phyloP scores from a whole-genome alignment of 2,113 vertebrate species.

The Balaenoptera acutorostrata region DNA sequence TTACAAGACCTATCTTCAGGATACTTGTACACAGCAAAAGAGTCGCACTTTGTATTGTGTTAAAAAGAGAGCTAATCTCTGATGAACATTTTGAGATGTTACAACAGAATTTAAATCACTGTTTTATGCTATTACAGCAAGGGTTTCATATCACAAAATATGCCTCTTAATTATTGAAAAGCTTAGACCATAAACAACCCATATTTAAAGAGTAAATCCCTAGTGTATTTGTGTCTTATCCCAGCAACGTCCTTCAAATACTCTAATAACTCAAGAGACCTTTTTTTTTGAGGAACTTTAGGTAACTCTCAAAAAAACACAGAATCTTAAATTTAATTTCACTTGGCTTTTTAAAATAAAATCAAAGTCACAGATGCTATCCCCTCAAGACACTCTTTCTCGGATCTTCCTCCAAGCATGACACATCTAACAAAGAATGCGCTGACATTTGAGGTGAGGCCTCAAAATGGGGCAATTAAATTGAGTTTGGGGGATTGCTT shows the following conservation, averaged over 20 bases:
- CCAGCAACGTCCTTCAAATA: constrained; percentile 21
- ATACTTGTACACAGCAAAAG: neutral
- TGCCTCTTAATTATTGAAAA: constrained; percentile 65
- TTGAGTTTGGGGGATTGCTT: neutral
- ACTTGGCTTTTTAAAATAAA: constrained; percentile 37
- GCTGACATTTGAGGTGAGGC: constrained; percentile 33
- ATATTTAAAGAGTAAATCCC: constrained; percentile 39
- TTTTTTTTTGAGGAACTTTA: neutral
- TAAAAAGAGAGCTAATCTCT: neutral
- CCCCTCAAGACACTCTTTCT: constrained; percentile 48
- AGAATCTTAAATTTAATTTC: neutral
- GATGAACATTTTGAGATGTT: neutral
- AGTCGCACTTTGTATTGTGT: neutral
- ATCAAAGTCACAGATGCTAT: neutral
- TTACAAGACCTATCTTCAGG: neutral
- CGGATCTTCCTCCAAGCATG: constrained; percentile 6
- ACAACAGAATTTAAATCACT: neutral
- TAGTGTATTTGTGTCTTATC: constrained; percentile 36
- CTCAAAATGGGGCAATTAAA: constrained; percentile 45
- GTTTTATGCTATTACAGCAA: neutral
- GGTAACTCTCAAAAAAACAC: constrained; percentile 15
- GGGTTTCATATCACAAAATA: constrained; percentile 62
- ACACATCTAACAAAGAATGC: constrained; percentile 2
- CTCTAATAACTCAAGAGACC: neutral
- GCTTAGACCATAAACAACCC: constrained; percentile 65